phyloP scores from a whole-genome alignment of 2,797 vertebrate species.

The Pangasius sanitwongsei region DNA sequence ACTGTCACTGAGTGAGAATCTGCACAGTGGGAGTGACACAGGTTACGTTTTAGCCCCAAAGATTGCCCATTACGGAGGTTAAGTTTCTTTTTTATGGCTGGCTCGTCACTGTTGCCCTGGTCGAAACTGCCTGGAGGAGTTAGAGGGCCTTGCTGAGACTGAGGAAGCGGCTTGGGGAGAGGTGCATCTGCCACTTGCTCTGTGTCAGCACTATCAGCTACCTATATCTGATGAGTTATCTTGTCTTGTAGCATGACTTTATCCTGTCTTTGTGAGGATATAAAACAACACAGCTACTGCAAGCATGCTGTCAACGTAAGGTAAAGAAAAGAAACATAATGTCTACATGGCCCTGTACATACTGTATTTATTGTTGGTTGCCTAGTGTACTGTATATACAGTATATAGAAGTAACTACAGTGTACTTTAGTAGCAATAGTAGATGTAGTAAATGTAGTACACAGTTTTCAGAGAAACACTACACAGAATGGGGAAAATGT shows the following conservation, averaged over 20 bases:
- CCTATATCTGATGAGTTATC: constrained; percentile 55
- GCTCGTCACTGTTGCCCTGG: constrained; percentile 42
- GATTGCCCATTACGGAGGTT: constrained; percentile 60
- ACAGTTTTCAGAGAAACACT: background rate
- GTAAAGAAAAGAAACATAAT: constrained; percentile 36
- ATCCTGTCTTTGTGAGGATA: constrained; percentile 53
- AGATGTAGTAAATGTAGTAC: background rate
- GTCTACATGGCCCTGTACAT: background rate
- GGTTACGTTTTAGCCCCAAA: constrained; percentile 61
- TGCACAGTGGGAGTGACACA: constrained; percentile 48
- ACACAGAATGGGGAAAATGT: background rate
- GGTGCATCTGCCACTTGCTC: constrained; percentile 43
- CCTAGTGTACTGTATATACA: background rate
- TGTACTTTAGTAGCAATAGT: background rate
- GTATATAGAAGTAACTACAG: background rate
- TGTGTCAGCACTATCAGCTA: constrained; percentile 53
- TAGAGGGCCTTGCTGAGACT: constrained; percentile 42
- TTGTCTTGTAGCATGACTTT: constrained; percentile 55
- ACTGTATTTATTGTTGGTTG: background rate
- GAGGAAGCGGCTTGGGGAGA: constrained; percentile 34
- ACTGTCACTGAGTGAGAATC: constrained; percentile 51
- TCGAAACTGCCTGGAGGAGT: constrained; percentile 49
- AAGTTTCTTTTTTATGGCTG: constrained; percentile 61
- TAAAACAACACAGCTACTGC: constrained; percentile 44
- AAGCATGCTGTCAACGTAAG: constrained; percentile 37